Evolutionary conservation across 2,113 vertebrate genomes (phyloP).

Genomic region (Tachysurus fulvidraco): DNA sequence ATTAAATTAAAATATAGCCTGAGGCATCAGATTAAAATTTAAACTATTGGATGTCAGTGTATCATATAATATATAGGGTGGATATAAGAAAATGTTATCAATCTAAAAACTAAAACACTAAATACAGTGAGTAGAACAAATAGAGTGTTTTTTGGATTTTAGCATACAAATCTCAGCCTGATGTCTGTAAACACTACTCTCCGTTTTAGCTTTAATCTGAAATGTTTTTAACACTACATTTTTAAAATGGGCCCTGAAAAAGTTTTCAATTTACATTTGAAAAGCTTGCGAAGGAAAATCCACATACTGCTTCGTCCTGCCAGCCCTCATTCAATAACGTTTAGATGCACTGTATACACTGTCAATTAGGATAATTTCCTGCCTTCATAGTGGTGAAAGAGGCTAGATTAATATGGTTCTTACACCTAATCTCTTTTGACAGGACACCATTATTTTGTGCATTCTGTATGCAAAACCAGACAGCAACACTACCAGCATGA

Average conservation of each 20-base stretch:
- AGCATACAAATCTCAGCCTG: background rate
- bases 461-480: slow-evolving; percentile 24
- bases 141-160: background rate
- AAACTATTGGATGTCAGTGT: background rate
- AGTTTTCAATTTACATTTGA: background rate
- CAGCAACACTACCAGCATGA: background rate
- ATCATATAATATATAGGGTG: background rate
- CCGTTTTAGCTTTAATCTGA: background rate
- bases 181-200: background rate
- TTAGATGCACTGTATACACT: slow-evolving; percentile 17
- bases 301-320: slow-evolving; percentile 21
- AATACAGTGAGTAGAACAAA: background rate
- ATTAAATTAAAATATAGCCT: background rate
- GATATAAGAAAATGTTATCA: background rate
- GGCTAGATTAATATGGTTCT: slow-evolving; percentile 44
- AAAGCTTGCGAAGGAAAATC: background rate
- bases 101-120: too few species aligned
- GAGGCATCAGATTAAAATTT: background rate
- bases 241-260: background rate
- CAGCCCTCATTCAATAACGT: slow-evolving; percentile 6
- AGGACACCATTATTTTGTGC: slow-evolving; percentile 38
- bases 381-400: slow-evolving; percentile 4
- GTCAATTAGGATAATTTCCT: slow-evolving; percentile 48
- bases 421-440: slow-evolving; percentile 51
- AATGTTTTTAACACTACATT: background rate